Evolutionary conservation across 2,797 vertebrate species (phyloP), one percentile per base, ranked within the genome.

Genomic region (Syngnathus acus): DNA sequence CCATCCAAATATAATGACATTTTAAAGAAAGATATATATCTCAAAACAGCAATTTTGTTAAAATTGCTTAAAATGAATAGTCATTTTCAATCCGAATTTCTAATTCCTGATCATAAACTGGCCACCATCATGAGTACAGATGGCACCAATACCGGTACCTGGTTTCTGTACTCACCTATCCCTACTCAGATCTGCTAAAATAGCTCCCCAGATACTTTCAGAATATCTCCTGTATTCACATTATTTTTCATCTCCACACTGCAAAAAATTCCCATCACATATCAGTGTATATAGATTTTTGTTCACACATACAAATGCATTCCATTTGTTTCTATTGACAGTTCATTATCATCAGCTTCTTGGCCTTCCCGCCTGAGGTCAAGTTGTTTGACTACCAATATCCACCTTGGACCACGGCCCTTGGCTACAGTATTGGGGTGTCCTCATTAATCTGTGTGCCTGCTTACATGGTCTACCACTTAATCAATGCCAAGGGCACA

Each of bases 391-490:
- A 95, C 70, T 98, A 99, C 42, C 76, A 78, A 2, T 99, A 95
- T 71, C 96, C 97, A 0, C 89, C 88, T 51, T 99, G 97, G 97
- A 96, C 94, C 73, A 91, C 92, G 5, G 86, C 94, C 48, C 74
- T 98, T 77, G 97, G 97, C 53, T 98, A 98, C 78, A 95, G 94
- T 87, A 95, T 98, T 26, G 97, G 96, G 7, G 92, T 92, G 17
- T 99, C 97, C 3, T 99, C 97, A 14, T 86, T 99, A 85, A 92
- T 98, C 85, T 99, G 94, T 48, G 94, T 99, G 66, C 97, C 97
- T 21, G 71, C 87, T 47, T 98, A 98, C 72, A 97, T 99, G 91
- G 77, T 92, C 60, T 99, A 94, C 73, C 84, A 93, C 78, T 38
- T 99, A 84, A 77, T 94, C 55, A 66, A 75, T 71, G 93, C 95